Percentiles rank a stretch among this genome's conserved stretches.
Evolutionary conservation across 2,797 vertebrate genomes (phyloP).

Genomic region (Melanotaenia maccullochi): DNA sequence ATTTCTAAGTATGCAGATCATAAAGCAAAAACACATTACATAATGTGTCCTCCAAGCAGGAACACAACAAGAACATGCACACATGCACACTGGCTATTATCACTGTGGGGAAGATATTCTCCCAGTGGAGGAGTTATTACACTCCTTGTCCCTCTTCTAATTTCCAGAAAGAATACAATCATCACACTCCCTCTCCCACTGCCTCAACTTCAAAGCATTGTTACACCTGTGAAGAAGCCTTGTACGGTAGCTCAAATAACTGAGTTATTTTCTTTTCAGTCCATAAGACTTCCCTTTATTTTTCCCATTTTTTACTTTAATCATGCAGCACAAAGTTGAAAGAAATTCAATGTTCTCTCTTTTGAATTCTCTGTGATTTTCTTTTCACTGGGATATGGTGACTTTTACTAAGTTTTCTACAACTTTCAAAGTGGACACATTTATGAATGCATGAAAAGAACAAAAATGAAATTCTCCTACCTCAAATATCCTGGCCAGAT

Average conservation of each 20-base stretch:
- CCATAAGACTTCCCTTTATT: background rate
- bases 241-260: conserved; percentile 17
- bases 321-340: conserved; percentile 15
- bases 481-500: background rate
- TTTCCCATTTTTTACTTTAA: conserved; percentile 20
- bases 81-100: conserved; percentile 38
- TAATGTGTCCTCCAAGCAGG: conserved; percentile 46
- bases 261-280: conserved; percentile 33
- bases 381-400: background rate
- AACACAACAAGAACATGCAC: conserved; percentile 40
- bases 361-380: conserved; percentile 6
- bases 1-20: conserved; percentile 25
- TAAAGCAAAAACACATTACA: conserved; percentile 53
- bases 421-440: background rate
- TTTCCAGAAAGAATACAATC: conserved; percentile 21
- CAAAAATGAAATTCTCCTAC: background rate
- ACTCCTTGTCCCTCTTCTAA: background rate
- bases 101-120: conserved; percentile 9
- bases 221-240: background rate
- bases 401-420: background rate
- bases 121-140: conserved; percentile 7
- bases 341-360: background rate
- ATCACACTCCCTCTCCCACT: conserved; percentile 6
- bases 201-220: conserved; percentile 22
- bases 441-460: background rate